phyloP scores from a whole-genome alignment of 2,888 invertebrate genomes.

The Amiota minor region DNA sequence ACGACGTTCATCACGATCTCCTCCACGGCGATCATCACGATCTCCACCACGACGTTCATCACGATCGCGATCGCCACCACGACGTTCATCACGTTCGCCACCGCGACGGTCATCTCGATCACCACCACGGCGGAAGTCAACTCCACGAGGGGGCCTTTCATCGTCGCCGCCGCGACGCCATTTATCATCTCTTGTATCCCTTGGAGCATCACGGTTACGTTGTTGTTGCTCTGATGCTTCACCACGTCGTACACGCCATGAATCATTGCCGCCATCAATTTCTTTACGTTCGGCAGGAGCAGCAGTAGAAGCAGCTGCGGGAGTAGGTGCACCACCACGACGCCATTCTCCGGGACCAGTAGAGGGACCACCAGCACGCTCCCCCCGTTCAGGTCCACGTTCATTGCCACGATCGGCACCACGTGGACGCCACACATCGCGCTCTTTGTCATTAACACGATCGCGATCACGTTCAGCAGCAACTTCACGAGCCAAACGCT shows the following conservation, averaged over 20 bases:
- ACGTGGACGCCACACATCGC: slow-evolving; percentile 68
- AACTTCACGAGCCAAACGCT: slow-evolving; percentile 67
- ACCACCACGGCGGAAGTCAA: slow-evolving; percentile 39
- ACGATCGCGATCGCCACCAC: slow-evolving; percentile 52
- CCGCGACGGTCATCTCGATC: slow-evolving; percentile 43
- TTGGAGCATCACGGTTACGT: slow-evolving; percentile 39
- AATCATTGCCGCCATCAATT: slow-evolving; percentile 53
- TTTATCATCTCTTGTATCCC: slow-evolving; percentile 27
- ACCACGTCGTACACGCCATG: slow-evolving; percentile 66
- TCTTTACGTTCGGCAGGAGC: slow-evolving; percentile 42
- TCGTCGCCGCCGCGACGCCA: slow-evolving; percentile 46
- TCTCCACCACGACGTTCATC: slow-evolving; percentile 42
- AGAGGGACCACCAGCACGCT: slow-evolving; percentile 47
- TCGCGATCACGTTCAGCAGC: slow-evolving; percentile 66
- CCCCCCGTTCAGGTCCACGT: slow-evolving; percentile 45
- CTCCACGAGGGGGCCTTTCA: slow-evolving; percentile 34
- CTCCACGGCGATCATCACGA: slow-evolving; percentile 43
- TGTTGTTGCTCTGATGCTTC: slow-evolving; percentile 57
- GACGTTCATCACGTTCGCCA: slow-evolving; percentile 42
- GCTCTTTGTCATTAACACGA: slow-evolving; percentile 58
- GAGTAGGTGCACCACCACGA: slow-evolving; percentile 43
- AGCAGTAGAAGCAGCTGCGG: slow-evolving; percentile 16
- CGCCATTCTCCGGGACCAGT: slow-evolving; percentile 55
- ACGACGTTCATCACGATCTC: slow-evolving; percentile 38
- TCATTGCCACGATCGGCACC: slow-evolving; percentile 46